Conservation (phyloP, 2,113 vertebrate species). For the Oryzias javanicus region DNA sequence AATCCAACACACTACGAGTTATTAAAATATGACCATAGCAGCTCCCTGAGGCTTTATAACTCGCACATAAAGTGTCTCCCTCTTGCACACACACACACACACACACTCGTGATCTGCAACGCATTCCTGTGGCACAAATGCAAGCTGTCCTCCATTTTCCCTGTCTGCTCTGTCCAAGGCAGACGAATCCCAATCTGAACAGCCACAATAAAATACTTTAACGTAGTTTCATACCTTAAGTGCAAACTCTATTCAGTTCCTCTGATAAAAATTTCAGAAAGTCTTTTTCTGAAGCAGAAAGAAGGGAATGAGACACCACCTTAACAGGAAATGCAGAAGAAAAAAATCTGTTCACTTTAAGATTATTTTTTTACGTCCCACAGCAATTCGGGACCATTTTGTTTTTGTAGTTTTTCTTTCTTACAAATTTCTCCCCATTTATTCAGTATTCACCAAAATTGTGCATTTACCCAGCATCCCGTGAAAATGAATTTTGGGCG, state of each 20-base stretch:
- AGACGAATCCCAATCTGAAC: no score
- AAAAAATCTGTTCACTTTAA: conserved; percentile 46
- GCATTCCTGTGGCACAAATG: conserved; percentile 57
- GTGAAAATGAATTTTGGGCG: no score
- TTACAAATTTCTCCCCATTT: no score
- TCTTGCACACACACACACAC: conserved; percentile 1
- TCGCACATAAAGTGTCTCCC: conserved; percentile 46
- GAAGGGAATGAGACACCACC: conserved; percentile 31
- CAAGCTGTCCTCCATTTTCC: conserved; percentile 22
- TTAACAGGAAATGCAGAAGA: conserved; percentile 30
- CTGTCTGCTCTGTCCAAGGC: neutral
- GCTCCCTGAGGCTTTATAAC: conserved; percentile 65
- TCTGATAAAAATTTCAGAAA: conserved; percentile 34
- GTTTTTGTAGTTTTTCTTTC: no score
- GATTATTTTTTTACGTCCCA: conserved; percentile 25
- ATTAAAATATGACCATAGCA: conserved; percentile 76
- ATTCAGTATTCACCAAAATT: no score
- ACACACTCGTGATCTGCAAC: conserved; percentile 28
- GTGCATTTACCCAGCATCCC: no score
- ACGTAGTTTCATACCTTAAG: conserved; percentile 43
- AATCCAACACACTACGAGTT: conserved; percentile 70
- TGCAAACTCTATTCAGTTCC: conserved; percentile 22
- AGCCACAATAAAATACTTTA: conserved; percentile 44
- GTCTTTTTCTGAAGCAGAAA: conserved; percentile 41
- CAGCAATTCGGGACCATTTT: conserved; percentile 40